Evolutionary conservation across 2,888 invertebrate genomes (phyloP), one percentile per base, ranked within the genome.

Genomic region (Nipponacmea schrenckii): DNA sequence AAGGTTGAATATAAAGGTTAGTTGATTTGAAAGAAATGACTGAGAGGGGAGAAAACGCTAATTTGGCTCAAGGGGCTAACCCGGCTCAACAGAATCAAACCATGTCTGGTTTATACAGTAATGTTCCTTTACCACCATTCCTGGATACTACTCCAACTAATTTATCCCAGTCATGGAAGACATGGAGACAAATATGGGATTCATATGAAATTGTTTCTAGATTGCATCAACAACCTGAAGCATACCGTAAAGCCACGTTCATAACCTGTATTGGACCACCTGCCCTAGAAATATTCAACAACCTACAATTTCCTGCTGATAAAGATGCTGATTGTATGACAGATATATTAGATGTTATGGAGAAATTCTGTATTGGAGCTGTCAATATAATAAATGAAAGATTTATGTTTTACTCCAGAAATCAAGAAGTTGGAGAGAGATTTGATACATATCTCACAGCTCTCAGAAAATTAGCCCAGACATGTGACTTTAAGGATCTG

Each of bases 251-350:
- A 17, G 73, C 73, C 4, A 73, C 73, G 7, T 65, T 70, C 27
- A 64, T 73, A 15, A 73, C 73, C 15, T 73, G 68, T 62, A 64
- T 73, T 27, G 64, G 73, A 2, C 56, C 67, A 14, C 72, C 72
- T 20, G 70, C 56, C 15, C 68, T 75, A 14, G 62, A 72, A 45
- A 64, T 75, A 1, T 72, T 64, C 31, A 68, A 75, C 62, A 70
- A 72, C 14, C 66, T 75, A 2, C 64, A 64, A 14, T 70, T 72
- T 10, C 44, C 15, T 1, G 50, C 63, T 44, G 68, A 69, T 24
- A 63, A 72, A 10, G 65, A 65, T 39, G 62, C 56, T 24, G 26
- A 12, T 46, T 15, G 17, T 17, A 46, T 67, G 44, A 62, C 39
- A 17, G 48, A 26, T 39, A 62, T 70, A 5, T 26, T 70, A 3